Base-by-base conservation (phyloP, 2,797 vertebrate genomes). In the Rhinichthys osculus region DNA sequence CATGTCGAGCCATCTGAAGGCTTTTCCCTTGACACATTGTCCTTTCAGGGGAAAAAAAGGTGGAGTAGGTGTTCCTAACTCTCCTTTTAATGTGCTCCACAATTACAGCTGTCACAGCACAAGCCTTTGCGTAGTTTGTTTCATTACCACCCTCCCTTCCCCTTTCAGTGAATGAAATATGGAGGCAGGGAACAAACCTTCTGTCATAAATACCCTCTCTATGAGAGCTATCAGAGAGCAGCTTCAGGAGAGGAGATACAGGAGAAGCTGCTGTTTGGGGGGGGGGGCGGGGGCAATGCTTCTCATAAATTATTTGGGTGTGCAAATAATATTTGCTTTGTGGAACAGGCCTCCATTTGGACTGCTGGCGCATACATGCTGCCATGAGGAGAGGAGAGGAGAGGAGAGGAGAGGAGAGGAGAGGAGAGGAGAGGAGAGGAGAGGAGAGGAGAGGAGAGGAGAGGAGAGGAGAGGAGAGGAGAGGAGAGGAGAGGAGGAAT, bases 291-390 rank as follows among this genome's bases (percentile, higher is more conserved):
- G 42, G 73, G 54, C 57, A 9, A 40, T 5, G 77, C 95, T 94
- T 92, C 92, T 96, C 94, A 96, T 97, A 97, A 97, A 97, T 97
- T 96, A 97, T 96, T 95, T 94, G 94, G 95, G 94, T 93, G 92
- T 96, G 95, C 93, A 94, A 97, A n/a, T 97, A 98, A 94, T 94
- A 95, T 95, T 95, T 95, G 94, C 91, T 93, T 94, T 94, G 92
- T 92, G 91, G 92, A 95, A 95, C 83, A 90, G 95, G 93, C 93
- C 94, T 92, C 93, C 90, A 95, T 96, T 96, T 93, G 90, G 90
- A 94, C 93, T 95, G 93, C 94, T 93, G 94, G 94, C 95, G 94
- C 96, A 96, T 95, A 95, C 94, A 94, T 93, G 94, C 94, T 96
- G 95, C 95, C 94, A 95, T 93, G 62, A 82, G 70, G 67, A 85